Evolutionary conservation across 2,797 vertebrate species (phyloP).

Genomic region (Microchirus variegatus): DNA sequence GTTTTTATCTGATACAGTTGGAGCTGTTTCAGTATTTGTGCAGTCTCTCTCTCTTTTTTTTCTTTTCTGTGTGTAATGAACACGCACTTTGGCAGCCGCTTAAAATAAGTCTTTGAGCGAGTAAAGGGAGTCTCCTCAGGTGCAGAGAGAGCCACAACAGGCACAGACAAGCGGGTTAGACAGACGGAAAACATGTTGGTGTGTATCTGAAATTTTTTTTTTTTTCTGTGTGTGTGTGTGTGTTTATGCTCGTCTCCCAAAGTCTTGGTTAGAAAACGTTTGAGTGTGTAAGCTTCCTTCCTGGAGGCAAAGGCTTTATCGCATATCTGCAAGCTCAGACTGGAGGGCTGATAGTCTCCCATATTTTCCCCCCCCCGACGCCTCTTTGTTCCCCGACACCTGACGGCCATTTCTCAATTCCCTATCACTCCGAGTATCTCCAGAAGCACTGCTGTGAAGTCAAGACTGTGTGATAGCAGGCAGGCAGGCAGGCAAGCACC

Average conservation of each 20-base stretch:
- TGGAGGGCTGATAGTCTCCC: conserved; percentile 70
- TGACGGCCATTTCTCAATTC: conserved; percentile 62
- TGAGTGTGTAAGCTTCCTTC: conserved; percentile 47
- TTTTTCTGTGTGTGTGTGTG: conserved; percentile 34
- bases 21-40: conserved; percentile 3
- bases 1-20: conserved; percentile 11
- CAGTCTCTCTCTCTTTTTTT: too few species aligned
- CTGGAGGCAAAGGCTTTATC: conserved; percentile 72
- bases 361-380: conserved; percentile 64
- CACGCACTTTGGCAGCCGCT: conserved; percentile 8
- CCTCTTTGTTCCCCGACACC: conserved; percentile 78
- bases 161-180: conserved; percentile 18
- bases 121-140: conserved; percentile 5
- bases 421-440: conserved; percentile 66
- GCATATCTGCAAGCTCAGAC: conserved; percentile 75
- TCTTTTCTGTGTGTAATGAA: conserved; percentile 3
- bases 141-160: conserved; percentile 14
- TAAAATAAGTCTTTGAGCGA: conserved; percentile 10
- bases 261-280: conserved; percentile 36
- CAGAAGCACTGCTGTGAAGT: conserved; percentile 59
- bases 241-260: conserved; percentile 45
- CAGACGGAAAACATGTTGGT: conserved; percentile 21
- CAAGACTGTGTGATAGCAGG: conserved; percentile 50
- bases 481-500: conserved; percentile 33
- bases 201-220: conserved; percentile 20